Evolutionary conservation across 2,113 vertebrate genomes (phyloP), one percentile per base, ranked within the genome.

Genomic region (Sorex araneus): DNA sequence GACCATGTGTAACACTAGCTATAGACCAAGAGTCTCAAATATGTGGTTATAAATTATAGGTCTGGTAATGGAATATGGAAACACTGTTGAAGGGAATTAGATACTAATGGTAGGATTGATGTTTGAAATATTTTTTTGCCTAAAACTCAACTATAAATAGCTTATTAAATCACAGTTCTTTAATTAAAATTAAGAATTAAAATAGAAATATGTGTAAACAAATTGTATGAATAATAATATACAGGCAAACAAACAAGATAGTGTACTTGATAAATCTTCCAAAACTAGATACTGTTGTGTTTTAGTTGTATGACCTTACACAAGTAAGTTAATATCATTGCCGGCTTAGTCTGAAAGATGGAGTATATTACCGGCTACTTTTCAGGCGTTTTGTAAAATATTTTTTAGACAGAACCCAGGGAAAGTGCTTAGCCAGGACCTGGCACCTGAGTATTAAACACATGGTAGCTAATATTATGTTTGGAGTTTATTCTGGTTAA

Each of bases 291-390:
- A 87, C 11, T 12, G 7, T 36, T 76, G 71, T 91, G 30, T 32
- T 40, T 80, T 87, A 71, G 12, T 60, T 90, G 15, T 79, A 16
- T 77, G 74, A 50, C n/a, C 9, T 90, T 81, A 23, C 13, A 36
- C 7, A 90, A 45, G 43, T 16, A 60, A 84, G 10, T 75, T 75
- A 11, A 66, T 74, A 74, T 67, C 7, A 60, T 66, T 74, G 16
- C 76, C 89, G 30, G 12, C 5, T 88, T 84, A 45, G 32, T 87
- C 45, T 82, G 75, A 82, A 93, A 90, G 90, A 69, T n/a, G 6
- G 15, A 75, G 1, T 40, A 25, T 74, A 57, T 82, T 75, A 47
- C 18, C 63, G 63, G 54, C 25, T 81, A 84, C 2, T 43, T 92
- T 18, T 50, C 23, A 84, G 21, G 13, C 8, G 36, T 87, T 84